A percentile compares a stretch with the other conserved stretches of the same genome.
Conservation (phyloP, 2,888 invertebrate genomes). For the Cistogaster globosa region DNA sequence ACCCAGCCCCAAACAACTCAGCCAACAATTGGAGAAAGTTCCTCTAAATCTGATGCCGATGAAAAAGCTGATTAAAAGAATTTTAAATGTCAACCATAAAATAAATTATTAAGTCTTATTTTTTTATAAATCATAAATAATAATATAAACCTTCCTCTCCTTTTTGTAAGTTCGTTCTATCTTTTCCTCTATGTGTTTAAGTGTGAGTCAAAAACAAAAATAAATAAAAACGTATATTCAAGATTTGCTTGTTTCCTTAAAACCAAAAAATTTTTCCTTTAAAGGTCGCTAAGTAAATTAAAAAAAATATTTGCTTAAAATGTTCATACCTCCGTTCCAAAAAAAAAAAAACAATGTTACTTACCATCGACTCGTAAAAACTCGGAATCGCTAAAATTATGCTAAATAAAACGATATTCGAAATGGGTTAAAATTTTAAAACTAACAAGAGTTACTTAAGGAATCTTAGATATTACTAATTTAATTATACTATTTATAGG, state of each 20-base stretch:
- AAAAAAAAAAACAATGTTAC: too few species aligned
- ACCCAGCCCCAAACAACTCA: slow-evolving; percentile 31
- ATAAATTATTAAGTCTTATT: slow-evolving; percentile 28
- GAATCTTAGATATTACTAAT: too few species aligned
- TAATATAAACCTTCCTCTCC: not conserved
- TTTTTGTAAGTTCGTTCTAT: slow-evolving; percentile 4
- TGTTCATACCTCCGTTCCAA: too few species aligned
- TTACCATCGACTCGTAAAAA: too few species aligned
- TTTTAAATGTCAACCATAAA: not conserved
- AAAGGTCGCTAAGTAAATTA: too few species aligned
- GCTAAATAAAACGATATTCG: too few species aligned
- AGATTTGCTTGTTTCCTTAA: not conserved
- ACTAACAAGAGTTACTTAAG: too few species aligned
- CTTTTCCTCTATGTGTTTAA: slow-evolving; percentile 22
- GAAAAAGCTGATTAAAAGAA: slow-evolving; percentile 79
- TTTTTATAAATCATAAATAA: slow-evolving; percentile 40
- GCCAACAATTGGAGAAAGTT: slow-evolving; percentile 68
- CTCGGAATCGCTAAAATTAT: too few species aligned
- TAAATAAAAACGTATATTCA: not conserved
- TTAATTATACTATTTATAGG: too few species aligned
- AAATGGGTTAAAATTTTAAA: too few species aligned
- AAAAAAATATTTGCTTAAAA: too few species aligned
- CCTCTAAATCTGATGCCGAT: slow-evolving; percentile 78
- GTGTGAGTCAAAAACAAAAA: slow-evolving; percentile 30
- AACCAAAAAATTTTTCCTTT: not conserved